A percentile compares a stretch with the other conserved stretches of the same genome.
Conservation (phyloP, 2,113 vertebrate genomes). For the Lampris incognitus region DNA sequence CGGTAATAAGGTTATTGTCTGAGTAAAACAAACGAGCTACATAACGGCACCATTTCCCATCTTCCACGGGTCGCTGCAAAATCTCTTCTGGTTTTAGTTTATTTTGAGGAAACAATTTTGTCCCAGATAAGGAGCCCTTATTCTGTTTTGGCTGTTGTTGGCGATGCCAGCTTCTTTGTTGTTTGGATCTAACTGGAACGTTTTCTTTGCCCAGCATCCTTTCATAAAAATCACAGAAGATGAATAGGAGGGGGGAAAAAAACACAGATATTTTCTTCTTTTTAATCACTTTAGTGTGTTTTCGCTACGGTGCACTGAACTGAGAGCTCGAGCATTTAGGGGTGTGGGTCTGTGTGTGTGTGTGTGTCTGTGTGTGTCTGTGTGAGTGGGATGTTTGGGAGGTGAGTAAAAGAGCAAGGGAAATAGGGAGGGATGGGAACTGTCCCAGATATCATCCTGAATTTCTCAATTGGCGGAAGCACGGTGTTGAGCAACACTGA, state of each 20-base stretch:
- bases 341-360: constrained; percentile 29
- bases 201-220: constrained; percentile 61
- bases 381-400: not conserved
- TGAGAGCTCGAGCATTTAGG: constrained; percentile 57
- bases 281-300: constrained; percentile 61
- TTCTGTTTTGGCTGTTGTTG: constrained; percentile 54
- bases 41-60: constrained; percentile 37
- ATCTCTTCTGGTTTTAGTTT: constrained; percentile 33
- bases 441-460: constrained; percentile 67
- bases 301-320: constrained; percentile 70
- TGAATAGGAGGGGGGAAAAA: constrained; percentile 51
- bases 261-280: constrained; percentile 50
- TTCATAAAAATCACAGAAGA: constrained; percentile 43
- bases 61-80: constrained; percentile 35
- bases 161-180: constrained; percentile 55
- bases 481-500: constrained; percentile 55
- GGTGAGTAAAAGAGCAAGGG: constrained; percentile 30
- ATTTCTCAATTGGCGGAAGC: constrained; percentile 54
- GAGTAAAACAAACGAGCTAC: constrained; percentile 55
- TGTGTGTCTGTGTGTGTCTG: constrained; percentile 18
- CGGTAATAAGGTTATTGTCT: constrained; percentile 48
- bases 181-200: constrained; percentile 35
- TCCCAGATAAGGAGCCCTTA: constrained; percentile 54
- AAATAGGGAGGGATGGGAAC: constrained; percentile 24
- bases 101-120: constrained; percentile 59